A percentile compares a stretch with the other conserved stretches of the same genome.
These are phyloP conservation scores for Carassius gibelio DNA, from an alignment of 2,113 vertebrate genomes.

Conservation along the genomic window DNA sequence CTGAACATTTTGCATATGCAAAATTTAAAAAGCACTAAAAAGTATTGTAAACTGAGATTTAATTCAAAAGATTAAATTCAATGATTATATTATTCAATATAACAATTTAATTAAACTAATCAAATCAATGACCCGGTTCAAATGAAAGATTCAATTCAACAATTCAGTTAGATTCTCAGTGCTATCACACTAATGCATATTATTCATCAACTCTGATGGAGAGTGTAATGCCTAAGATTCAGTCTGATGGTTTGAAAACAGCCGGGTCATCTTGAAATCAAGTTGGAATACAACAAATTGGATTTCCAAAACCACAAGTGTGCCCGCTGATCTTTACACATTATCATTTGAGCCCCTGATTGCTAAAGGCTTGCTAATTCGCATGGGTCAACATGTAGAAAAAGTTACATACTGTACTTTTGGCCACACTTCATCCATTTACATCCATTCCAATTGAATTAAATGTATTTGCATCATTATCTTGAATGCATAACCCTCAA, in stretches of 20 bases:
- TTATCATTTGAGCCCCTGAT: not conserved
- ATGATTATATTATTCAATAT: no score
- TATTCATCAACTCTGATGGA: not conserved
- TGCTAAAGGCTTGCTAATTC: not conserved
- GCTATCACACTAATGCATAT: not conserved
- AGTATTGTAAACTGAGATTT: no score
- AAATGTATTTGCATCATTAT: not conserved
- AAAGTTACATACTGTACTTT: not conserved
- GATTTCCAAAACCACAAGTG: not conserved
- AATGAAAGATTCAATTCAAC: no score
- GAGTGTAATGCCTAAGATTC: not conserved
- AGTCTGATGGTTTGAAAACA: not conserved
- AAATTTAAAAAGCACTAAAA: no score
- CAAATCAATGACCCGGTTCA: no score
- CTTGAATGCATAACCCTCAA: not conserved
- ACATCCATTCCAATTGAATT: no score
- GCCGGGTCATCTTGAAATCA: not conserved
- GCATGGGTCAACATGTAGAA: not conserved
- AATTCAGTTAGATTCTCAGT: not conserved
- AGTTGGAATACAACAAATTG: not conserved
- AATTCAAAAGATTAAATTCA: no score
- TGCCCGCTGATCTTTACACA: not conserved
- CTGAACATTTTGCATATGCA: no score
- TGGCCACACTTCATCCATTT: not conserved
- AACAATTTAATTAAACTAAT: no score